Evolutionary conservation across 2,888 invertebrate species (phyloP).

Genomic region (Idaea biselata): DNA sequence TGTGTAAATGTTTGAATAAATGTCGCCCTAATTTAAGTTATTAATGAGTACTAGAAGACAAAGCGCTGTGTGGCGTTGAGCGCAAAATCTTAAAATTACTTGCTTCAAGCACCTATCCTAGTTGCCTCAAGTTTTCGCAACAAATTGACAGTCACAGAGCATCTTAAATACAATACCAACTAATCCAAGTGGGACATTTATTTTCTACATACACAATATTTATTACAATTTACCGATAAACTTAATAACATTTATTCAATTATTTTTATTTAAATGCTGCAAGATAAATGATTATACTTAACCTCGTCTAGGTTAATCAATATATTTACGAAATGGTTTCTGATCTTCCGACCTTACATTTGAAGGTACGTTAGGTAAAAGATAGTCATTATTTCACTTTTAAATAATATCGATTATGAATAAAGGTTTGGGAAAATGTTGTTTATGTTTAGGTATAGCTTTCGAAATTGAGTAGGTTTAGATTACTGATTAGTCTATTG

Average conservation of each 20-base stretch:
- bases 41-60: too few relatives aligned
- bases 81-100: too few relatives aligned
- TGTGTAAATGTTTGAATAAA: too few relatives aligned
- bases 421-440: neutral
- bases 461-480: neutral
- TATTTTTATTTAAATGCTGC: slow-evolving; percentile 17
- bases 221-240: slow-evolving; percentile 8
- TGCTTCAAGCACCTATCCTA: neutral
- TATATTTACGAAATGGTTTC: slow-evolving; percentile 2
- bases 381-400: slow-evolving; percentile 8
- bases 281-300: neutral
- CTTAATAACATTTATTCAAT: slow-evolving; percentile 9
- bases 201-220: neutral
- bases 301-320: slow-evolving; percentile 4
- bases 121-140: neutral
- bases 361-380: neutral
- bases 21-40: too few relatives aligned
- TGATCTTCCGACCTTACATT: slow-evolving; percentile 2
- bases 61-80: too few relatives aligned
- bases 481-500: neutral
- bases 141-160: neutral
- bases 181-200: neutral
- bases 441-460: neutral
- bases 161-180: neutral
- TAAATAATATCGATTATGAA: slow-evolving; percentile 10